phyloP scores from a whole-genome alignment of 2,113 vertebrate genomes.

The Geothlypis trichas region DNA sequence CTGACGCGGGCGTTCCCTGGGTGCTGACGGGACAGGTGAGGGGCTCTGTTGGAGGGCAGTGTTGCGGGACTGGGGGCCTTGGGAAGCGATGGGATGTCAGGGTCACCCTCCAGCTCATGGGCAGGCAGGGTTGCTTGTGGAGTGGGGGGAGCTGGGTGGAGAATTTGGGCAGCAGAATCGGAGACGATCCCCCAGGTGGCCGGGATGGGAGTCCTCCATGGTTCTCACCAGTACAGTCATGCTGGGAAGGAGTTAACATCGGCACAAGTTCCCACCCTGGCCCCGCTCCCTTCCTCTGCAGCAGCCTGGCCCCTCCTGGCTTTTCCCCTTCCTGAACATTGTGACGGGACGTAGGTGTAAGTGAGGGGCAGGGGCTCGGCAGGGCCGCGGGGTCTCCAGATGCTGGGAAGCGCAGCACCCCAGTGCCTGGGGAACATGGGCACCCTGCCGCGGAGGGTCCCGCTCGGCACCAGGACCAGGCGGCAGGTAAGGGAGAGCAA shows the following conservation, averaged over 20 bases:
- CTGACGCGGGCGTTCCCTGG: neutral
- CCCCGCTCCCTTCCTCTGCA: neutral
- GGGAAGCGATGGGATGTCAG: neutral
- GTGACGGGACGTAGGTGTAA: neutral
- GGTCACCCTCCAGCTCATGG: neutral
- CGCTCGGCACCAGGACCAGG: neutral
- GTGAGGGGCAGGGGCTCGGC: neutral
- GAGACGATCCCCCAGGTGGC: neutral
- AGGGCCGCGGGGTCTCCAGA: neutral
- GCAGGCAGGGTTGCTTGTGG: neutral
- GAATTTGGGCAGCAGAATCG: neutral
- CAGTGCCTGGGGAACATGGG: neutral
- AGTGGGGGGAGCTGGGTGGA: neutral
- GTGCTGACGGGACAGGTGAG: neutral
- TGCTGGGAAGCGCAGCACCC: neutral
- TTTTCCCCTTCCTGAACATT: conserved; percentile 16
- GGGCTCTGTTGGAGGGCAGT: neutral
- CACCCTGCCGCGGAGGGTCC: neutral
- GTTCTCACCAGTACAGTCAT: neutral
- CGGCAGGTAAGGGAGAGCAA: conserved; percentile 24
- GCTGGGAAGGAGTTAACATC: neutral
- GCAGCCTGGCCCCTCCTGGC: neutral
- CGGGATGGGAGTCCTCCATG: no score
- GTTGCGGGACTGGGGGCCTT: rapidly evolving
- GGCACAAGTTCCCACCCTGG: neutral